Conservation (phyloP, 2,888 invertebrate species). For the Antheraea yamamai region DNA sequence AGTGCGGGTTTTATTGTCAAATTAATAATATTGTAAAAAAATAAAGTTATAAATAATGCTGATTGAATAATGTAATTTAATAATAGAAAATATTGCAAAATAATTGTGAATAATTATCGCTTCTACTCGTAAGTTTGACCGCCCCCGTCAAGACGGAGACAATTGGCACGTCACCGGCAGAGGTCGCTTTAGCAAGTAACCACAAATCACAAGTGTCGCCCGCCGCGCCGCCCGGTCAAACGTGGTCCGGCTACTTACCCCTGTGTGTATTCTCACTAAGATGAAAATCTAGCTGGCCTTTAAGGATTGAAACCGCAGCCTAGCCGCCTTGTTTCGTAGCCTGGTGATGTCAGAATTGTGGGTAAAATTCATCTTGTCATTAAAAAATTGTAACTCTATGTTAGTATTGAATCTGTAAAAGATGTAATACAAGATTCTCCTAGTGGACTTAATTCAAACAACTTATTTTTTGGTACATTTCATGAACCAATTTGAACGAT, state of each 20-base stretch:
- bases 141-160: slow-evolving; percentile 63
- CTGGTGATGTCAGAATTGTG: not conserved
- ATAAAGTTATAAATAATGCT: no score
- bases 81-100: not conserved
- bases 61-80: not conserved
- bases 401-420: no score
- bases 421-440: no score
- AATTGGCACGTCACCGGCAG: slow-evolving; percentile 78
- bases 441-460: no score
- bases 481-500: no score
- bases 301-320: not conserved
- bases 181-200: slow-evolving; percentile 65
- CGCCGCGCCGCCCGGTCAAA: slow-evolving; percentile 47
- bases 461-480: no score
- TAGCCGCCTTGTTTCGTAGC: not conserved
- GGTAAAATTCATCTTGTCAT: not conserved
- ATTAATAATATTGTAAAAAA: no score
- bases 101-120: slow-evolving; percentile 15
- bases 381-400: no score
- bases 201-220: slow-evolving; percentile 68
- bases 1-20: no score
- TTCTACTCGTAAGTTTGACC: slow-evolving; percentile 21
- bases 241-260: slow-evolving; percentile 31
- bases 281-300: not conserved
- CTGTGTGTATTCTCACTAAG: slow-evolving; percentile 17